Evolutionary conservation across 2,797 vertebrate genomes (phyloP).

Genomic region (Podarcis siculus): DNA sequence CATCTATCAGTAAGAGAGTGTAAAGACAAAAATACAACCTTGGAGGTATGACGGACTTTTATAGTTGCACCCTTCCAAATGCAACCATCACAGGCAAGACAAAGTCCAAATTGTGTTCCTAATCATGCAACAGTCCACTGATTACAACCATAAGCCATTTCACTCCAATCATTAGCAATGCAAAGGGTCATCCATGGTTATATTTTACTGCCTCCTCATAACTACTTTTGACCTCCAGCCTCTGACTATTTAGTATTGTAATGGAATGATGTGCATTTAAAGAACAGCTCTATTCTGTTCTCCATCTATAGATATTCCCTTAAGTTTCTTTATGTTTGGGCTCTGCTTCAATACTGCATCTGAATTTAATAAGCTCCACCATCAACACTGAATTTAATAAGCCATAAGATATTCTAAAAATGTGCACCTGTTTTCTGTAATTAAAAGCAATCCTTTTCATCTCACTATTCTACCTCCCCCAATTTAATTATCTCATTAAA

Average conservation of each 20-base stretch:
- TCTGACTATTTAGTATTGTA: neutral
- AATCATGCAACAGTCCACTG: neutral
- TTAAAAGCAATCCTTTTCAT: constrained; percentile 50
- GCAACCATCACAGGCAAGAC: neutral
- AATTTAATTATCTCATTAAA: constrained; percentile 53
- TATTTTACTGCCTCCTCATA: neutral
- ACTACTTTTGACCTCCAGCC: neutral
- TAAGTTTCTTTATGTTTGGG: constrained; percentile 20
- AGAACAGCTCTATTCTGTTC: neutral
- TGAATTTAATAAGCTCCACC: constrained; percentile 42
- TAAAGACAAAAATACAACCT: constrained; percentile 23
- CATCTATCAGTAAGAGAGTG: constrained; percentile 32
- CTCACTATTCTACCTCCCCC: constrained; percentile 21
- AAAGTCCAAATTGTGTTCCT: neutral
- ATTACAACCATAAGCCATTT: neutral
- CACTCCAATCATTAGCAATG: neutral
- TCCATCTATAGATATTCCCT: neutral
- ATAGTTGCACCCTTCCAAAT: neutral
- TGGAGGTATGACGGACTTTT: constrained; percentile 28
- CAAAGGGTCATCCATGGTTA: neutral
- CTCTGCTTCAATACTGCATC: neutral
- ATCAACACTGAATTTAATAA: neutral
- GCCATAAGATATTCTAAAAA: constrained; percentile 43
- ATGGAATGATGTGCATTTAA: neutral
- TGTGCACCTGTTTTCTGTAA: constrained; percentile 37